A percentile compares a stretch with the other conserved stretches of the same genome.
Conservation (phyloP, 2,888 invertebrate genomes). For the Epirrhoe alternata region DNA sequence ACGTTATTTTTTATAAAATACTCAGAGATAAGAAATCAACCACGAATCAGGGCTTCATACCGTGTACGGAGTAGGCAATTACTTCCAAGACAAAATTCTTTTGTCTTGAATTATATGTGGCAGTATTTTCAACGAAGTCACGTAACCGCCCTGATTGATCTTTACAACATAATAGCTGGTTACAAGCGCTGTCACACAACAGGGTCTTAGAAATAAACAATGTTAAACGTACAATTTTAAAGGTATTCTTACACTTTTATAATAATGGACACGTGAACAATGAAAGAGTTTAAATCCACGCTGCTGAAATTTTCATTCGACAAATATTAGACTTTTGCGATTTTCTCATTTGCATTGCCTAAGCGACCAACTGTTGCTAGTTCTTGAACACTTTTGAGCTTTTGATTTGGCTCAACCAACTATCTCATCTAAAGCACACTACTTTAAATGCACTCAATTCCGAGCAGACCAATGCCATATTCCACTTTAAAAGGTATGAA, state of each 20-base stretch:
- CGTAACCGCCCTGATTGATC: constrained; percentile 8
- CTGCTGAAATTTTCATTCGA: not conserved
- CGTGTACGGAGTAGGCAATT: not conserved
- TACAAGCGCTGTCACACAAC: not conserved
- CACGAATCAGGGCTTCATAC: not conserved
- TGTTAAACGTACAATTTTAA: not conserved
- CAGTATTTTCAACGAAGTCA: not conserved
- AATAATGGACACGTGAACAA: not conserved
- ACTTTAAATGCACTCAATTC: not conserved
- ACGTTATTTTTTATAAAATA: not conserved
- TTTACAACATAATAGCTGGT: constrained; percentile 10
- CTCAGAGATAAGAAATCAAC: not conserved
- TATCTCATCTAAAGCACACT: not conserved
- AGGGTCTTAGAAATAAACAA: not conserved
- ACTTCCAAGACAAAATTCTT: constrained; percentile 10
- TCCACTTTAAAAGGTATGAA: not conserved
- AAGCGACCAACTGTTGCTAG: not conserved
- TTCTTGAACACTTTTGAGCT: not conserved
- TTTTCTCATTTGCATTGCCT: not conserved
- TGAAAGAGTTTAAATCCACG: not conserved
- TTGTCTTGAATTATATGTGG: not conserved
- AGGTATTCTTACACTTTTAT: not conserved
- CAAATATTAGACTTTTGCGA: not conserved
- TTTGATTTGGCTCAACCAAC: not conserved
- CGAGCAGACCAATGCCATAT: not conserved